These are phyloP conservation scores for Magallana gigas DNA, from an alignment of 1,140 invertebrate genomes.

Conservation along the genomic window DNA sequence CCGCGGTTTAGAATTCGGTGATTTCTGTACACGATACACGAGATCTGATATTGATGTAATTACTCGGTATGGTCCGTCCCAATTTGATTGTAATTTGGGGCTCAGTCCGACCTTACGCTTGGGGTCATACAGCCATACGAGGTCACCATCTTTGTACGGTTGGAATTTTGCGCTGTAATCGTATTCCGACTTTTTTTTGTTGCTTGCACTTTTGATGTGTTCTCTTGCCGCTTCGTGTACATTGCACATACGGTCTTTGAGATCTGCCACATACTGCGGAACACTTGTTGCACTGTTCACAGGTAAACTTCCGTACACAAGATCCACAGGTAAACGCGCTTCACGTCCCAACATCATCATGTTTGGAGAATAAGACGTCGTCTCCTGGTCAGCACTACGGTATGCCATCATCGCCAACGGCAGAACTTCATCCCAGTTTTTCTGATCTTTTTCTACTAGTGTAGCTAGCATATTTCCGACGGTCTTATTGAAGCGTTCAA, in stretches of 20 bases:
- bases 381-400: neutral
- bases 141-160: slow-evolving; percentile 19
- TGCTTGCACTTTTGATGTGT: neutral
- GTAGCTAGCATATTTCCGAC: slow-evolving; percentile 57
- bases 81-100: slow-evolving; percentile 27
- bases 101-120: slow-evolving; percentile 12
- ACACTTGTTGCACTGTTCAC: too few species aligned
- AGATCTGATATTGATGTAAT: slow-evolving; percentile 32
- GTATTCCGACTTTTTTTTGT: neutral
- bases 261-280: too few species aligned
- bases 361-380: neutral
- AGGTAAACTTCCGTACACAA: too few species aligned
- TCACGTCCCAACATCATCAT: neutral
- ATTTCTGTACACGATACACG: slow-evolving; percentile 40
- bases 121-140: slow-evolving; percentile 33
- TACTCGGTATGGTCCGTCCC: slow-evolving; percentile 40
- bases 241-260: too few species aligned
- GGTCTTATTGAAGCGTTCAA: slow-evolving; percentile 69
- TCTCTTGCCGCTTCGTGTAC: neutral
- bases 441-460: slow-evolving; percentile 53
- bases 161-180: neutral
- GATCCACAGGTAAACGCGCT: neutral
- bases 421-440: slow-evolving; percentile 54
- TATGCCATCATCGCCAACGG: slow-evolving; percentile 41
- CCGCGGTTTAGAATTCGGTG: neutral